Percentiles rank a stretch among this genome's conserved stretches.
phyloP scores from a whole-genome alignment of 2,113 vertebrate genomes.

The Semnornis frantzii region DNA sequence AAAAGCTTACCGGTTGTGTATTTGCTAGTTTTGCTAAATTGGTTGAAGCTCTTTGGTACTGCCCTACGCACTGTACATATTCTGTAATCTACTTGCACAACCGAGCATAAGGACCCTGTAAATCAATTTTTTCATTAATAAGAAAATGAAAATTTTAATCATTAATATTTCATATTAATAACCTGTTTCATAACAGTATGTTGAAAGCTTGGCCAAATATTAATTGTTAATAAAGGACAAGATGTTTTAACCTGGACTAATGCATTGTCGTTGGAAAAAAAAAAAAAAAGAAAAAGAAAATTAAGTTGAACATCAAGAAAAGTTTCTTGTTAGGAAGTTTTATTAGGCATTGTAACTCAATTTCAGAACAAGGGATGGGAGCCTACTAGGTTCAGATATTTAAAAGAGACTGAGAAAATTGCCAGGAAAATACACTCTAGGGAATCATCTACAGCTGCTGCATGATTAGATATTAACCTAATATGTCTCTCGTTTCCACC shows the following conservation, averaged over 20 bases:
- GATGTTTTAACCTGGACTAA: neutral
- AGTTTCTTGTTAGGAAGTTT: neutral
- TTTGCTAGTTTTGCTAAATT: too few species aligned
- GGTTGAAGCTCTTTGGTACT: too few species aligned
- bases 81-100: too few species aligned
- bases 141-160: too few species aligned
- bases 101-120: too few species aligned
- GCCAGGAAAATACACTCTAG: neutral
- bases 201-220: neutral
- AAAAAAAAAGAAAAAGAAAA: neutral
- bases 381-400: neutral
- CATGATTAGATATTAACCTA: neutral
- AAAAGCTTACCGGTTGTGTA: too few species aligned
- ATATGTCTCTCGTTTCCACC: neutral
- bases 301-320: neutral
- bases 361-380: neutral
- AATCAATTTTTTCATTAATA: too few species aligned
- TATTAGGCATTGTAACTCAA: neutral
- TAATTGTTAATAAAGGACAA: neutral
- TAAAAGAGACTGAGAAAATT: neutral
- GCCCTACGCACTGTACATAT: too few species aligned
- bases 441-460: neutral
- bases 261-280: neutral
- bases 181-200: too few species aligned
- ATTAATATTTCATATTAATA: too few species aligned